These are phyloP conservation scores for Ostrea edulis DNA, from an alignment of 1,140 invertebrate genomes.

Conservation along the genomic window DNA sequence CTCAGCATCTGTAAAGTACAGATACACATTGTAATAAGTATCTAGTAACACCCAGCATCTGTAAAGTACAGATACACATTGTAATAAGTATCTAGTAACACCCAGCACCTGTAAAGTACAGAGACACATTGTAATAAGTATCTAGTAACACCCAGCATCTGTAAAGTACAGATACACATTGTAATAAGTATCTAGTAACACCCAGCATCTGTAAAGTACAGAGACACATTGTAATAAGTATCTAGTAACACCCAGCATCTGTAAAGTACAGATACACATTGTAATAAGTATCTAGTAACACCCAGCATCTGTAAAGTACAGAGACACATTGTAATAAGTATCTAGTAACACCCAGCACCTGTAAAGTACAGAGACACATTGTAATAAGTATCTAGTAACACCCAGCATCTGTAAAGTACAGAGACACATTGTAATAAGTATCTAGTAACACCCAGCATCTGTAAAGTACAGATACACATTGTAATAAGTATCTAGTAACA, in stretches of 20 bases:
- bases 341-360: slow-evolving; percentile 72
- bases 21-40: slow-evolving; percentile 64
- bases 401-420: slow-evolving; percentile 72
- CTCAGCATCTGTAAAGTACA: slow-evolving; percentile 71
- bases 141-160: slow-evolving; percentile 72
- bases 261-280: slow-evolving; percentile 67
- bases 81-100: slow-evolving; percentile 65
- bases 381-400: slow-evolving; percentile 65
- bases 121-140: slow-evolving; percentile 63
- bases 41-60: slow-evolving; percentile 72
- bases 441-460: slow-evolving; percentile 72
- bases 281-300: slow-evolving; percentile 65
- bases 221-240: slow-evolving; percentile 63
- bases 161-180: slow-evolving; percentile 67
- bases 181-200: slow-evolving; percentile 65
- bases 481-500: slow-evolving; percentile 65
- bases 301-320: slow-evolving; percentile 72
- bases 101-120: slow-evolving; percentile 72
- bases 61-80: slow-evolving; percentile 67
- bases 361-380: slow-evolving; percentile 66
- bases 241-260: slow-evolving; percentile 72
- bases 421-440: slow-evolving; percentile 63
- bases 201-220: slow-evolving; percentile 72
- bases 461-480: slow-evolving; percentile 67
- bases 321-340: slow-evolving; percentile 63